These are phyloP conservation scores for Kryptolebias ocellatus DNA, from an alignment of 2,797 vertebrate species.

Conservation along the genomic window DNA sequence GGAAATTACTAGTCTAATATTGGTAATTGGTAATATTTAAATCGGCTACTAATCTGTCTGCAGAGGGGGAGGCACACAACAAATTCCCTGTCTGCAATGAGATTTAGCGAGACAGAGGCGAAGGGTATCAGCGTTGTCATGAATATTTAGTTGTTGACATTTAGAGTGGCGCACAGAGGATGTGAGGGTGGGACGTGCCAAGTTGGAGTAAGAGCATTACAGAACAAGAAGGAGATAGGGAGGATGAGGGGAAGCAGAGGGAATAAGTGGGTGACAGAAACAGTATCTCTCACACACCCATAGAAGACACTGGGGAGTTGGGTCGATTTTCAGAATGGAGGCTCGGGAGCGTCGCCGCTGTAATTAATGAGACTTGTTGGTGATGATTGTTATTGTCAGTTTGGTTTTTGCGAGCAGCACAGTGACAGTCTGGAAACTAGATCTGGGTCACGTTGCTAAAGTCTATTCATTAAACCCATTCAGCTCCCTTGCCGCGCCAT, in stretches of 20 bases:
- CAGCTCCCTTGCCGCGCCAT: constrained; percentile 54
- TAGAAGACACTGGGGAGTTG: constrained; percentile 35
- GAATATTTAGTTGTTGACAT: constrained; percentile 83
- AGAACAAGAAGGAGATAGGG: constrained; percentile 57
- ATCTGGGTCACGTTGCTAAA: constrained; percentile 69
- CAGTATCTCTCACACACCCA: constrained; percentile 41
- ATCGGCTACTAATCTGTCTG: constrained; percentile 67
- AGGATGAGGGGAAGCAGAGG: constrained; percentile 43
- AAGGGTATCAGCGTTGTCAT: constrained; percentile 60
- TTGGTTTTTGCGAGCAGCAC: constrained; percentile 45
- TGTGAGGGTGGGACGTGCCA: constrained; percentile 68
- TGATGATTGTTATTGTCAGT: constrained; percentile 69
- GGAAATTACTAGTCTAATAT: constrained; percentile 65
- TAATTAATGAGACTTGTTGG: constrained; percentile 71
- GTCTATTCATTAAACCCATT: constrained; percentile 72
- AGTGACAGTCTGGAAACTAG: constrained; percentile 58
- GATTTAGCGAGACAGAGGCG: constrained; percentile 57
- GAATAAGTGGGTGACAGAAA: constrained; percentile 57
- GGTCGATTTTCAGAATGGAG: constrained; percentile 56
- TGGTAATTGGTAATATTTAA: constrained; percentile 69
- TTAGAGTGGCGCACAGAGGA: constrained; percentile 61
- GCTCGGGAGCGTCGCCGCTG: constrained; percentile 41
- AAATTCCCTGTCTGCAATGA: constrained; percentile 48
- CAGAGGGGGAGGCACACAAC: constrained; percentile 31
- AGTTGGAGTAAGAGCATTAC: constrained; percentile 66